These are phyloP conservation scores for Sinocyclocheilus grahami DNA, from an alignment of 2,113 vertebrate species.

Conservation along the genomic window DNA sequence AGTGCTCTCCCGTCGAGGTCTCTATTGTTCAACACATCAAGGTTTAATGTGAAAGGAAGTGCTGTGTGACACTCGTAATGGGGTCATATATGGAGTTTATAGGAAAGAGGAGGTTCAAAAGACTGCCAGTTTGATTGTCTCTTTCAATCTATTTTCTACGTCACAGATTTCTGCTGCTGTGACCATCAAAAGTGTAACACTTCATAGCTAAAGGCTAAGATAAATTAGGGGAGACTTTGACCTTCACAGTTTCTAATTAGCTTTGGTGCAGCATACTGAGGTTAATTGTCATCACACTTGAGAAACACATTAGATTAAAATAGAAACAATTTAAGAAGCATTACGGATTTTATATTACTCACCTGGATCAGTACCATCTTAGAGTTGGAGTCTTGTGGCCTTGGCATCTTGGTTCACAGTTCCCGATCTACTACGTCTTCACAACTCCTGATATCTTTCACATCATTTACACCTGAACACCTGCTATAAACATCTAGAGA, in stretches of 20 bases:
- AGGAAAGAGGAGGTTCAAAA: conserved; percentile 12
- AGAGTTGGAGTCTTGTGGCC: not conserved
- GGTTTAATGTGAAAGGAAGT: conserved; percentile 44
- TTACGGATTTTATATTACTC: not conserved
- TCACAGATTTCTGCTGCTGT: not conserved
- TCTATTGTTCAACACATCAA: conserved; percentile 53
- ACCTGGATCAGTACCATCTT: not conserved
- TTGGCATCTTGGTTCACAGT: not conserved
- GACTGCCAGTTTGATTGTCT: not conserved
- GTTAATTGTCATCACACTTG: conserved; percentile 22
- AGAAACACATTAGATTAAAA: not conserved
- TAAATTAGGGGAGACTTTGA: not conserved
- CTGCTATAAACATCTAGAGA: not conserved
- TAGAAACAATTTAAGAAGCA: not conserved
- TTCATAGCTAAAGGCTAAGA: not conserved
- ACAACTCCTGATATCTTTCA: not conserved
- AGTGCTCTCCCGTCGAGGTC: conserved; percentile 27
- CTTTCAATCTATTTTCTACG: not conserved
- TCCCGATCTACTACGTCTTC: not conserved
- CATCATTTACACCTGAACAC: not conserved
- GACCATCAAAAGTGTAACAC: not conserved
- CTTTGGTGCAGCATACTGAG: not conserved
- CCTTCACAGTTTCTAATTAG: conserved; percentile 7
- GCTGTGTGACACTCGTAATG: conserved; percentile 1
- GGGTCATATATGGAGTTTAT: conserved; percentile 10